Conservation (phyloP, 2,888 invertebrate genomes). For the Tenthredo amoena region DNA sequence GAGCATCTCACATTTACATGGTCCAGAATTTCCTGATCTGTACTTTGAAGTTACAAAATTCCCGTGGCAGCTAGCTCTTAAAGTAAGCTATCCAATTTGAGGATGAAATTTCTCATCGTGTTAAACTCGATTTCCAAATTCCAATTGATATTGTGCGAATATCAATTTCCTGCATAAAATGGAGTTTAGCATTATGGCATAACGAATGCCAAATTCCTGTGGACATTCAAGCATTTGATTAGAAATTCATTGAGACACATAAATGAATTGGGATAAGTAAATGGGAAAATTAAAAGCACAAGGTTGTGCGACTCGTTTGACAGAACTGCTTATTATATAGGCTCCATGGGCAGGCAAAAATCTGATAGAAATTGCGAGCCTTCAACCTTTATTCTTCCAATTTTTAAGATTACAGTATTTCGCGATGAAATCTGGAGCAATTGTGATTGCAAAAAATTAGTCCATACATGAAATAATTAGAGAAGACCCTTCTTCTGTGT, state of each 20-base stretch:
- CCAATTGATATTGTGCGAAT: not conserved
- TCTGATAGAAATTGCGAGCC: no score
- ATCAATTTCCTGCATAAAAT: not conserved
- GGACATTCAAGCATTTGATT: not conserved
- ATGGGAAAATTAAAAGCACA: not conserved
- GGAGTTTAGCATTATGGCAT: not conserved
- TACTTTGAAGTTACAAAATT: not conserved
- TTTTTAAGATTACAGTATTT: no score
- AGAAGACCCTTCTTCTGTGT: not conserved
- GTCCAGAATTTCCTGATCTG: not conserved
- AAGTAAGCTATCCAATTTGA: not conserved
- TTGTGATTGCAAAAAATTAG: not conserved
- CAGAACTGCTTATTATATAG: not conserved
- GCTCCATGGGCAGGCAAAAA: no score
- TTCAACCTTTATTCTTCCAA: no score
- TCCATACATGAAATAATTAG: not conserved
- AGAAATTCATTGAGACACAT: not conserved
- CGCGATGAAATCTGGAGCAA: not conserved
- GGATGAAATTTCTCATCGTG: not conserved
- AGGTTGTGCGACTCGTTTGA: not conserved
- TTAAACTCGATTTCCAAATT: not conserved
- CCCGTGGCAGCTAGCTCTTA: not conserved
- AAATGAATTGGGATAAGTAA: not conserved
- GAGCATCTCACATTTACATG: not conserved
- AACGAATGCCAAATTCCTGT: not conserved